A percentile compares a stretch with the other conserved stretches of the same genome.
phyloP scores from a whole-genome alignment of 2,888 invertebrate species.

The Sphaerophoria rueppellii region DNA sequence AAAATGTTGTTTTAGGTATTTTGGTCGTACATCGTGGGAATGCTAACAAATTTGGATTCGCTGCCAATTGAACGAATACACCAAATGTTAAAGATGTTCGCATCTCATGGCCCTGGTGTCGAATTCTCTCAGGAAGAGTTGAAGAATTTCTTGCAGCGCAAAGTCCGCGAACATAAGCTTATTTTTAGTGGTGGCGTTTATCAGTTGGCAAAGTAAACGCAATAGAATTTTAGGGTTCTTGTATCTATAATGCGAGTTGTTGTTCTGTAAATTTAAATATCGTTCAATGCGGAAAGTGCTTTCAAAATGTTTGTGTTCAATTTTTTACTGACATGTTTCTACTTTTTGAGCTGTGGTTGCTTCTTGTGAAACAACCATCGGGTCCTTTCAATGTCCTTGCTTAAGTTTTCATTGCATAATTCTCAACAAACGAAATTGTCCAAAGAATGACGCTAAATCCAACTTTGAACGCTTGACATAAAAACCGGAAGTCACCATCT shows the following conservation, averaged over 20 bases:
- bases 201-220: conserved; percentile 88
- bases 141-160: conserved; percentile 93
- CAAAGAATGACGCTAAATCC: no score
- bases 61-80: conserved; percentile 96
- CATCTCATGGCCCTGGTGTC: conserved; percentile 94
- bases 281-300: no score
- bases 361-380: no score
- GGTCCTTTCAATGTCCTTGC: no score
- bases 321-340: no score
- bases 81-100: conserved; percentile 98
- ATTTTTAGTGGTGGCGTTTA: conserved; percentile 94
- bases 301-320: no score
- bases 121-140: conserved; percentile 95
- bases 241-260: not conserved
- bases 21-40: conserved; percentile 98
- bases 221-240: not conserved
- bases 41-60: conserved; percentile 97
- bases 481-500: no score
- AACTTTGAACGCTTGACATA: no score
- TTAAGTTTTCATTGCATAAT: no score
- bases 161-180: conserved; percentile 95
- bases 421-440: no score
- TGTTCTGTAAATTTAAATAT: no score
- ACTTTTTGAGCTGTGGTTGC: no score
- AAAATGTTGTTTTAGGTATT: conserved; percentile 83